Conservation (phyloP, 2,113 vertebrate genomes). For the Naja naja region DNA sequence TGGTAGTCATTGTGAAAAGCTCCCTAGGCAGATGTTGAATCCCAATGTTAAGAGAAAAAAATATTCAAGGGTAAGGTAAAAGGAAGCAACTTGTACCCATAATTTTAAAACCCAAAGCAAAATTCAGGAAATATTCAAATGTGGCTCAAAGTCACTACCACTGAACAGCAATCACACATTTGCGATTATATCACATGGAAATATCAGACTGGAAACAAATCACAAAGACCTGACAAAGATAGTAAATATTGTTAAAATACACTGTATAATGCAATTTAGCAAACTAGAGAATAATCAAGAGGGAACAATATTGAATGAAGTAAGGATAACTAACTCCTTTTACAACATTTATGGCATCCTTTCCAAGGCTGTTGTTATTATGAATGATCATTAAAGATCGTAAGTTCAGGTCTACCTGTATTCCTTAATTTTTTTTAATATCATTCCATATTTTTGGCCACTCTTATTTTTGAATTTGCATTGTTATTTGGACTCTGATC, state of each 20-base stretch:
- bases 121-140: slow-evolving; percentile 3
- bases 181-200: neutral
- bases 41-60: neutral
- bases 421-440: neutral
- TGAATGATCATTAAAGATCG: neutral
- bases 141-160: neutral
- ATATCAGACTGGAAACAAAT: neutral
- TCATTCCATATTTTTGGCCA: neutral
- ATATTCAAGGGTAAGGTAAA: neutral
- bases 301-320: neutral
- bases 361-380: neutral
- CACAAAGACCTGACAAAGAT: neutral
- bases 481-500: neutral
- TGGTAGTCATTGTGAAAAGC: neutral
- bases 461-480: neutral
- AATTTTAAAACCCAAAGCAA: slow-evolving; percentile 5
- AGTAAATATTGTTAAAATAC: neutral
- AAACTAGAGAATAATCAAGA: neutral
- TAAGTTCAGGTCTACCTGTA: neutral
- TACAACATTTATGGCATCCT: neutral
- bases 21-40: neutral
- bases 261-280: neutral
- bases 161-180: neutral
- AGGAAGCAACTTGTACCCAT: neutral
- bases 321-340: neutral